Evolutionary conservation across 1,140 invertebrate genomes (phyloP).

Genomic region (Hetaerina americana): DNA sequence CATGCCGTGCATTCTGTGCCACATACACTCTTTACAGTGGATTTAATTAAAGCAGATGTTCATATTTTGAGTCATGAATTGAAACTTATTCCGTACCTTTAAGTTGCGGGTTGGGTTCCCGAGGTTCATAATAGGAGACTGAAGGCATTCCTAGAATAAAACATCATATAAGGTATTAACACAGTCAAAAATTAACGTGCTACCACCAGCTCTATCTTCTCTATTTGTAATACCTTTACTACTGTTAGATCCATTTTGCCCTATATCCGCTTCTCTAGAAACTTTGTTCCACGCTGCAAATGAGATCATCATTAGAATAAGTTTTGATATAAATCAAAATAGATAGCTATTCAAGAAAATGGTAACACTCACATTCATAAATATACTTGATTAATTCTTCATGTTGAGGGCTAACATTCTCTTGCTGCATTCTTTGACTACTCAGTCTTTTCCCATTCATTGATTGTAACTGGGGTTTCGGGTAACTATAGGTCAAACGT

Average conservation of each 20-base stretch:
- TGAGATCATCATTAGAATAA: conserved; percentile 7
- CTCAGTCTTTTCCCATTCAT: conserved; percentile 33
- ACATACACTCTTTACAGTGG: too few species aligned
- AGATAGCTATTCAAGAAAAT: conserved; percentile 5
- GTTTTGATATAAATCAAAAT: conserved; percentile 7
- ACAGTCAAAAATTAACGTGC: background rate
- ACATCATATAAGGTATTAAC: background rate
- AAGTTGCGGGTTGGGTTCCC: conserved; percentile 29
- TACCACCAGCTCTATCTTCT: conserved; percentile 16
- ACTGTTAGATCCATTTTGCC: conserved; percentile 25
- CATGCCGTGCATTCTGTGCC: too few species aligned
- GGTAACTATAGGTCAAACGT: background rate
- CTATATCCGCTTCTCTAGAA: conserved; percentile 29
- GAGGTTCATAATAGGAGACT: conserved; percentile 29
- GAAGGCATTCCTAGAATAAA: conserved; percentile 25
- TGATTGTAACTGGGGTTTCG: conserved; percentile 9
- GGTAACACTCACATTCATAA: conserved; percentile 29
- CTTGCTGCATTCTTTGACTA: conserved; percentile 22
- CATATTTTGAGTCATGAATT: too few species aligned
- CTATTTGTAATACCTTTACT: conserved; percentile 21
- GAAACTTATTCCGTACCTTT: conserved; percentile 32
- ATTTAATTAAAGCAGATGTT: too few species aligned
- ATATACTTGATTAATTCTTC: conserved; percentile 40
- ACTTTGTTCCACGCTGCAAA: conserved; percentile 33
- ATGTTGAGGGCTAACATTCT: conserved; percentile 32